phyloP scores from a whole-genome alignment of 1,140 invertebrate genomes.

The Nebria ingens region DNA sequence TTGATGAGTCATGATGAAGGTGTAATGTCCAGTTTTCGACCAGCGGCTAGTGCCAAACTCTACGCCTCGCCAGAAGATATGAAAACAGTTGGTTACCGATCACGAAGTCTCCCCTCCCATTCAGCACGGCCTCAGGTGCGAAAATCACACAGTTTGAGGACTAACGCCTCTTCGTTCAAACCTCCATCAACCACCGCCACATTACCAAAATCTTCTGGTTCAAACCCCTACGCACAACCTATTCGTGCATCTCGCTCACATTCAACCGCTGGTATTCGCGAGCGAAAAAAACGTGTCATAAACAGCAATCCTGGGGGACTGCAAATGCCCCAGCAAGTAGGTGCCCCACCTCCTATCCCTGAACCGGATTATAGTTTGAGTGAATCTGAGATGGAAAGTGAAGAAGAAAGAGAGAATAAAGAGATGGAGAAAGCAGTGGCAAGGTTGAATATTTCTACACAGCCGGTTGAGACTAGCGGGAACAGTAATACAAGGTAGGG shows the following conservation, averaged over 20 bases:
- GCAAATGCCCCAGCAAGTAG: conserved; percentile 20
- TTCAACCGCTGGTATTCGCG: conserved; percentile 40
- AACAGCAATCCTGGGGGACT: conserved; percentile 34
- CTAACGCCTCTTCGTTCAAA: conserved; percentile 34
- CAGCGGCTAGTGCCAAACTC: conserved; percentile 70
- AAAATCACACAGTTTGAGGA: conserved; percentile 52
- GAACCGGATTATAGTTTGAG: conserved; percentile 83
- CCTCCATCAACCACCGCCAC: conserved; percentile 17
- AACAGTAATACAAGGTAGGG: conserved; percentile 54
- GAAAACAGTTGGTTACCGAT: conserved; percentile 67
- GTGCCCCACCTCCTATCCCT: conserved; percentile 62
- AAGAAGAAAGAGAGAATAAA: conserved; percentile 22
- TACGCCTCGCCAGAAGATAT: conserved; percentile 81
- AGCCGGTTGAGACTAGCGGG: conserved; percentile 47
- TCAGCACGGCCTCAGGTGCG: conserved; percentile 44
- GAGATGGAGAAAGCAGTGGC: conserved; percentile 18
- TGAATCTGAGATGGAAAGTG: conserved; percentile 48
- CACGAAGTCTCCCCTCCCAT: conserved; percentile 47
- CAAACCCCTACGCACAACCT: conserved; percentile 58
- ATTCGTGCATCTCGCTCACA: conserved; percentile 46
- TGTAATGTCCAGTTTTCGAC: conserved; percentile 75
- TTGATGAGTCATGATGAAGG: conserved; percentile 24
- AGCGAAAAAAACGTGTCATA: conserved; percentile 36
- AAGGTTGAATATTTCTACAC: conserved; percentile 24
- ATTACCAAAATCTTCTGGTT: neutral